These are phyloP conservation scores for Cervus canadensis DNA, from an alignment of 2,113 vertebrate genomes.

Conservation along the genomic window DNA sequence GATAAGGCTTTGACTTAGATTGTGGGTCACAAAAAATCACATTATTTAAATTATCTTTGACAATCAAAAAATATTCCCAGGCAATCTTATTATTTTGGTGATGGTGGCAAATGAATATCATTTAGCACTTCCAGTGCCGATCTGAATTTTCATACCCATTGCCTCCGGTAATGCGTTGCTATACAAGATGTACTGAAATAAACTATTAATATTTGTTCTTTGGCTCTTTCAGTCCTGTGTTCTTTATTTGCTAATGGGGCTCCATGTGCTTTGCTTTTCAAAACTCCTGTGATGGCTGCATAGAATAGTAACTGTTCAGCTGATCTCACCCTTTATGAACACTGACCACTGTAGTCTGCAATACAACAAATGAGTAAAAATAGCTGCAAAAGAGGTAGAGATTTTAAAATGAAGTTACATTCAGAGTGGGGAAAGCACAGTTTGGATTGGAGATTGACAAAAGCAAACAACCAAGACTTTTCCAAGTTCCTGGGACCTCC, in stretches of 20 bases:
- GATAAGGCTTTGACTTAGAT: conserved; percentile 57
- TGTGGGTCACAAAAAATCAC: conserved; percentile 55
- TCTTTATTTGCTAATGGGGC: conserved; percentile 20
- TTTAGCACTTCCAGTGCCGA: conserved; percentile 34
- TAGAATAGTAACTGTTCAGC: conserved; percentile 50
- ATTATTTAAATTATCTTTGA: conserved; percentile 61
- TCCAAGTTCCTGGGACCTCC: not conserved
- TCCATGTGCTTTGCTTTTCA: conserved; percentile 54
- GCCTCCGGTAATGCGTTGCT: conserved; percentile 6
- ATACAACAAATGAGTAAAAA: not conserved
- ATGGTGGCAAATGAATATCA: conserved; percentile 53
- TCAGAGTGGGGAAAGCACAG: not conserved
- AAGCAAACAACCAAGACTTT: not conserved
- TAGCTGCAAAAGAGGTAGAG: not conserved
- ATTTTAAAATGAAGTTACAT: not conserved
- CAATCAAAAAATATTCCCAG: conserved; percentile 54
- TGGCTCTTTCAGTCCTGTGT: conserved; percentile 46
- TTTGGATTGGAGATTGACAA: not conserved
- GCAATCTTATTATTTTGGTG: conserved; percentile 57
- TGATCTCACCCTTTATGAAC: conserved; percentile 46
- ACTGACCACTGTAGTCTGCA: not conserved
- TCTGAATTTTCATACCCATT: conserved; percentile 25
- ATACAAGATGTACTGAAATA: conserved; percentile 53
- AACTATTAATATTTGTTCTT: conserved; percentile 35
- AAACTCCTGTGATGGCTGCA: conserved; percentile 31